These are phyloP conservation scores for Empidonax traillii DNA, from an alignment of 2,113 vertebrate genomes.

Conservation along the genomic window DNA sequence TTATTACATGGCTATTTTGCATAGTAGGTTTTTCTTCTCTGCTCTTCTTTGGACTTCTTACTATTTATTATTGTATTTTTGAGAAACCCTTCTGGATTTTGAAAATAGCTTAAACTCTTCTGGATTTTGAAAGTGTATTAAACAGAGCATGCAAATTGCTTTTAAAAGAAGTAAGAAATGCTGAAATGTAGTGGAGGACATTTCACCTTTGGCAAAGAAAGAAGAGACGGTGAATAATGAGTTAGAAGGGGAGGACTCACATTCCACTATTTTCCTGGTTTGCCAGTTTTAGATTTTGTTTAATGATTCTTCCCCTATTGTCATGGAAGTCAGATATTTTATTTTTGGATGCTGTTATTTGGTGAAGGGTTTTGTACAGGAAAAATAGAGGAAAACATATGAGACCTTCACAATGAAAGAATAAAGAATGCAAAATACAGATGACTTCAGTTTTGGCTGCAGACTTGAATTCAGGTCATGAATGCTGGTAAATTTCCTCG, in stretches of 20 bases:
- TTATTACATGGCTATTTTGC: not conserved
- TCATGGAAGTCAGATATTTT: not conserved
- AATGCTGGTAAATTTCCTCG: not conserved
- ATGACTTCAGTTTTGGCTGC: not conserved
- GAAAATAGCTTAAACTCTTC: not conserved
- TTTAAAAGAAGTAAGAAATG: not conserved
- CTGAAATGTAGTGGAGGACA: not conserved
- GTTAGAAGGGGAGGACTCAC: not conserved
- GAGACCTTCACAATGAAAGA: not conserved
- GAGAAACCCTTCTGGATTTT: not conserved
- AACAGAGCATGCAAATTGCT: not conserved
- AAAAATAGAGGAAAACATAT: not conserved
- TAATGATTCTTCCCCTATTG: not conserved
- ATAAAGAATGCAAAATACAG: not conserved
- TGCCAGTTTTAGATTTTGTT: not conserved
- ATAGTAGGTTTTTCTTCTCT: not conserved
- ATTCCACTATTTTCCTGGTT: not conserved
- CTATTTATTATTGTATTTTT: not conserved
- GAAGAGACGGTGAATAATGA: not conserved
- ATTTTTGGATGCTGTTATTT: not conserved
- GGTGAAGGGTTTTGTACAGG: not conserved
- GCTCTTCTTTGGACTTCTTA: not conserved
- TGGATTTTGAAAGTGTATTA: not conserved
- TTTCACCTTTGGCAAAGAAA: not conserved
- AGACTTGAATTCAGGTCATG: not conserved